Evolutionary conservation across 2,113 vertebrate species (phyloP), one percentile per base, ranked within the genome.

Genomic region (Kryptolebias marmoratus): DNA sequence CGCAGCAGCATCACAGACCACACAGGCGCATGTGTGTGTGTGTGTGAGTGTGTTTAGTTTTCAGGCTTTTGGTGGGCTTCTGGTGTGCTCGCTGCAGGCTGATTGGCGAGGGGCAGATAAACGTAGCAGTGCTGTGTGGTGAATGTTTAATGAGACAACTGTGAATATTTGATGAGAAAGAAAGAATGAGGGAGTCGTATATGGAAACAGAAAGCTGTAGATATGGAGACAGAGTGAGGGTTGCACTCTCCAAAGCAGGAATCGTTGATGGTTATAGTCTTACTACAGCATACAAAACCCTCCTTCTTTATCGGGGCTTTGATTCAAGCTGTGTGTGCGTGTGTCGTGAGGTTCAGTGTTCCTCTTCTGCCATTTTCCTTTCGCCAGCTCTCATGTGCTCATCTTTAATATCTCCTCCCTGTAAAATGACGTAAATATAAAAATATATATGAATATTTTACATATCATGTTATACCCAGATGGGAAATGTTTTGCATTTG

Each of bases 61-160:
- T 74, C 68, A 68, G 81, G 71, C 69, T 79, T 85, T 80, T 77
- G 63, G 81, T 87, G 79, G 79, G 75, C 80, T 86, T 82, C 62
- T 82, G 69, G 66, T 73, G 78, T 66, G 57, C 70, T 85, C 4
- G 76, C 89, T 88, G 84, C 77, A 89, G 88, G 87, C 88, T 82
- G 85, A 84, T 89, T 92, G 91, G 90, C 47, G 56, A 70, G 90
- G 82, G 87, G 77, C 71, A 82, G 89, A 90, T 89, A 90, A 91
- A 91, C 76, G 82, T 87, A 84, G 83, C 87, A 77, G 83, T 36
- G 62, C 87, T 73, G 89, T 27, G 49, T 49, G 59, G 89, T 92
- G 90, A 94, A 93, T 92, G 87, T 93, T 93, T 93, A 90, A 94
- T 93, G 85, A 87, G 77, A 87, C 83, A 88, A 91, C 88, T 87